A percentile compares a stretch with the other conserved stretches of the same genome.
These are phyloP conservation scores for Podabrus alpinus DNA, from an alignment of 2,888 invertebrate genomes.

Conservation along the genomic window DNA sequence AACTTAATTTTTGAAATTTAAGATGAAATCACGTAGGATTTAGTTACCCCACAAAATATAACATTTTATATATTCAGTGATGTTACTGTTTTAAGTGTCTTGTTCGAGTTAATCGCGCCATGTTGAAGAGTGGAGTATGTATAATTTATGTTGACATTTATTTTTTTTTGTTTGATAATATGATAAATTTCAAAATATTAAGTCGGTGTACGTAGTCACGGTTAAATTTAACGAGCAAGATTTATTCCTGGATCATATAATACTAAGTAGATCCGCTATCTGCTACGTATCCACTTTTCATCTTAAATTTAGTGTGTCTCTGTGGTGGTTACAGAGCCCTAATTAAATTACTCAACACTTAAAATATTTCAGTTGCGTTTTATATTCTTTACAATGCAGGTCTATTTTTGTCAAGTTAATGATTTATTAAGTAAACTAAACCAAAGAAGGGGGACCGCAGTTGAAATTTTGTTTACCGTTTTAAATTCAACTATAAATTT, in stretches of 20 bases:
- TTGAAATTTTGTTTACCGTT: neutral
- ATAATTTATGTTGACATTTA: constrained; percentile 14
- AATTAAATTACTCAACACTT: neutral
- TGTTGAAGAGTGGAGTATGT: constrained; percentile 12
- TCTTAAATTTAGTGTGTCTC: neutral
- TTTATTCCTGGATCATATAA: neutral
- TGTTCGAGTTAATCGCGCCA: constrained; percentile 10
- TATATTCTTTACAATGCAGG: neutral
- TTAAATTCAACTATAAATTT: neutral
- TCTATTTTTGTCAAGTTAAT: neutral
- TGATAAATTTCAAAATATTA: constrained; percentile 10
- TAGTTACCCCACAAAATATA: neutral
- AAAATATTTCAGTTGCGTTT: neutral
- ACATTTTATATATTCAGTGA: neutral
- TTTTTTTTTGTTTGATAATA: constrained; percentile 11
- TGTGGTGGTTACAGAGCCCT: neutral
- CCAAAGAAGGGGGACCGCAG: neutral
- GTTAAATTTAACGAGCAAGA: neutral
- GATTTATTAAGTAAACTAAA: neutral
- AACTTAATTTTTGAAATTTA: neutral
- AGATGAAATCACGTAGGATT: neutral
- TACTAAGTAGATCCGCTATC: neutral
- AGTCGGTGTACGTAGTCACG: neutral
- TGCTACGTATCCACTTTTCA: neutral
- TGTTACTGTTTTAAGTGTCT: constrained; percentile 14